Evolutionary conservation across 2,113 vertebrate species (phyloP).

Genomic region (Puffinus mauretanicus): DNA sequence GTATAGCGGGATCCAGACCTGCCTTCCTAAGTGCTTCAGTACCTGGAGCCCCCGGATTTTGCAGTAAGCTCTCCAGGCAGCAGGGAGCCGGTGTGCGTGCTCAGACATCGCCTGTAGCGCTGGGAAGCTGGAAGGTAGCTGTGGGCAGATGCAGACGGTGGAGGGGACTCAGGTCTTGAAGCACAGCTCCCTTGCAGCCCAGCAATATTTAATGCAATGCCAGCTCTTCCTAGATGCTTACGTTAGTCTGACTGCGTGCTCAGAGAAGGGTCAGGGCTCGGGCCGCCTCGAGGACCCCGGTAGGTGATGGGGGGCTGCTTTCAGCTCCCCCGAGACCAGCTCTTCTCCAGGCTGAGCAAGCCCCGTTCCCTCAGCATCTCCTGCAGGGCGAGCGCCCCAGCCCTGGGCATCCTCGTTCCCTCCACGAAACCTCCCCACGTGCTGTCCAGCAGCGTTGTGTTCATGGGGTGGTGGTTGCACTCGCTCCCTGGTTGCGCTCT

Average conservation of each 20-base stretch:
- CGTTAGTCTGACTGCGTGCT: not conserved
- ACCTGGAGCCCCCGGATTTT: too few relatives aligned
- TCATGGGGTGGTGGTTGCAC: accelerated
- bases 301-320: not conserved
- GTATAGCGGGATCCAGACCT: not conserved
- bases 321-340: not conserved
- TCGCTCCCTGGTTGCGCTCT: not conserved
- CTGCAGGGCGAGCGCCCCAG: accelerated
- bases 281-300: not conserved
- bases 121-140: not conserved
- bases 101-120: accelerated
- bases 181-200: not conserved
- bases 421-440: accelerated
- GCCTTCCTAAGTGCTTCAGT: not conserved
- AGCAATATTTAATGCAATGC: accelerated
- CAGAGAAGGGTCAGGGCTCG: not conserved
- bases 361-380: not conserved
- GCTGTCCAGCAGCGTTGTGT: not conserved
- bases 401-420: not conserved
- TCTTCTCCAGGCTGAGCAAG: not conserved
- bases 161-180: not conserved
- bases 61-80: not conserved
- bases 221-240: not conserved
- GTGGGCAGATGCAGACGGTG: not conserved
- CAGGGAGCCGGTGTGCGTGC: accelerated